phyloP scores from a whole-genome alignment of 2,113 vertebrate species.

The Naja naja region DNA sequence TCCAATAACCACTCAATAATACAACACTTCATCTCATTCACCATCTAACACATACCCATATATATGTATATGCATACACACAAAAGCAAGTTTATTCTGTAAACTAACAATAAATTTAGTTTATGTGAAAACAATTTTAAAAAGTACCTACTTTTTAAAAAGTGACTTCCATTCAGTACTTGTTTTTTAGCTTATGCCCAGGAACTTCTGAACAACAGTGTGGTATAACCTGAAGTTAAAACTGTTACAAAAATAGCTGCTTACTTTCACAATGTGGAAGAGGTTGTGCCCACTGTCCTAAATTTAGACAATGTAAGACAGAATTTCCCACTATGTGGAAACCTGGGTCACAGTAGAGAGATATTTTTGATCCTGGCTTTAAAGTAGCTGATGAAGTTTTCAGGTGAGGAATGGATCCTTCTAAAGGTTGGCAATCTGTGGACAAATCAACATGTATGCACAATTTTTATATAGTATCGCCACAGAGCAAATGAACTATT shows the following conservation, averaged over 20 bases:
- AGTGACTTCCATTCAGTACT: not conserved
- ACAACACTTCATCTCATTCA: not conserved
- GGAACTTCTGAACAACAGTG: not conserved
- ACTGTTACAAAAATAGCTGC: conserved; percentile 34
- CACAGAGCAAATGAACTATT: not conserved
- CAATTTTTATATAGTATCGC: not conserved
- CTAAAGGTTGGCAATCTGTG: conserved; percentile 88
- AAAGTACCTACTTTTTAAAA: too few relatives aligned
- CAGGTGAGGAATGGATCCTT: conserved; percentile 79
- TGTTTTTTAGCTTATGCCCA: not conserved
- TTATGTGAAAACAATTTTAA: not conserved
- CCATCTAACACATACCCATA: not conserved
- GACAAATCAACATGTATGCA: conserved; percentile 23
- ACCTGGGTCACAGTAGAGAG: conserved; percentile 88
- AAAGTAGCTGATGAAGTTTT: conserved; percentile 73
- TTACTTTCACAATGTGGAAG: conserved; percentile 92
- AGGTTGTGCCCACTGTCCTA: conserved; percentile 90
- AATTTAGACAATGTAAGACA: conserved; percentile 87
- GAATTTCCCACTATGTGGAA: conserved; percentile 93
- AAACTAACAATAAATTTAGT: not conserved
- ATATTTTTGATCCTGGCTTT: conserved; percentile 86
- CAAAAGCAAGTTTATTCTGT: not conserved
- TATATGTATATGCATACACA: not conserved
- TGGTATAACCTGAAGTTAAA: not conserved
- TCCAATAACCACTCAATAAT: not conserved